Conservation (phyloP, 2,797 vertebrate genomes). For the Epinephelus coioides region DNA sequence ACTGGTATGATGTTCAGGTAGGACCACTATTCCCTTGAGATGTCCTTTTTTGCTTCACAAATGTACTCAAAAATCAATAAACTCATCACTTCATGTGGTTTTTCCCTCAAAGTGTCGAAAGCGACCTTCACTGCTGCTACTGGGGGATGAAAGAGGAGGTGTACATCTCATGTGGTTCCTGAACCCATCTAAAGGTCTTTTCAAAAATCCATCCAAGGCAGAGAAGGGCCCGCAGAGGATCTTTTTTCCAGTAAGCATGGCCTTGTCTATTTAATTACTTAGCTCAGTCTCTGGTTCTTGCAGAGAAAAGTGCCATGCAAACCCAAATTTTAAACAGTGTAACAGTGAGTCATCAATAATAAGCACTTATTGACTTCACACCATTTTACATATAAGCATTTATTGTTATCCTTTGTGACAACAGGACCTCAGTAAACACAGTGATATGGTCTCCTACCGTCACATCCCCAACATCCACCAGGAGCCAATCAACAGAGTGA, state of each 20-base stretch:
- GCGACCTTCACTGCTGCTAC: constrained; percentile 69
- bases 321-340: neutral
- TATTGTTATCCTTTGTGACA: neutral
- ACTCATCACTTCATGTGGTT: constrained; percentile 10
- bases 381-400: neutral
- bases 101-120: constrained; percentile 61
- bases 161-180: constrained; percentile 79
- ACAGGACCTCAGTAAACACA: constrained; percentile 69
- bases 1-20: constrained; percentile 66
- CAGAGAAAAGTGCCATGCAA: neutral
- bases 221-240: constrained; percentile 61
- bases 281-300: neutral
- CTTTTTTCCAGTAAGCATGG: constrained; percentile 75
- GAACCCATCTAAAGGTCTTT: constrained; percentile 71
- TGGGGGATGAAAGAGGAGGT: constrained; percentile 81
- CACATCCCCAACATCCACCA: constrained; percentile 42
- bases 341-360: neutral
- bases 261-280: neutral
- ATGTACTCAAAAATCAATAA: neutral
- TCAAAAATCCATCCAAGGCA: constrained; percentile 69
- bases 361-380: neutral
- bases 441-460: constrained; percentile 61
- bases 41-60: neutral
- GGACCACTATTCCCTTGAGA: neutral
- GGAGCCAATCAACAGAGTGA: constrained; percentile 72